A percentile compares a stretch with the other conserved stretches of the same genome.
Conservation (phyloP, 2,113 vertebrate species). For the Cyphomyrus discorhynchus region DNA sequence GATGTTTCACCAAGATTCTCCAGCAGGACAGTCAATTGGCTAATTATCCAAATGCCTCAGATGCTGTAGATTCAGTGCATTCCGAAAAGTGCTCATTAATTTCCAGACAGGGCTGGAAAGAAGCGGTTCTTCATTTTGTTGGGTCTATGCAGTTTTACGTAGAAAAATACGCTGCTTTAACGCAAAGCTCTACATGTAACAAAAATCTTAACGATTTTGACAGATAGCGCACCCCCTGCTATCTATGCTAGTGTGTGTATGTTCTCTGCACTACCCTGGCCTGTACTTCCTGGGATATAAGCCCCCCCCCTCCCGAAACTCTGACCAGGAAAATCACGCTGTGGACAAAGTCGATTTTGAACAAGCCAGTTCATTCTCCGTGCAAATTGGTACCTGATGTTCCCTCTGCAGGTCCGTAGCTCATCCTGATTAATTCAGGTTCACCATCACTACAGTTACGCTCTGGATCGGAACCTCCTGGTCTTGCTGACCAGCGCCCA, state of each 20-base stretch:
- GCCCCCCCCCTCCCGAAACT: neutral
- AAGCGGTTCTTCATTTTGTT: neutral
- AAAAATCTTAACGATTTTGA: neutral
- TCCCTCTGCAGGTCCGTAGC: neutral
- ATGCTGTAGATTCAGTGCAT: neutral
- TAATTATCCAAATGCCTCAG: neutral
- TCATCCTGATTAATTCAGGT: neutral
- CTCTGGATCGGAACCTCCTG: neutral
- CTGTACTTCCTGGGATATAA: neutral
- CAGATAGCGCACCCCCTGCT: neutral
- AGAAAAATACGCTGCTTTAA: neutral
- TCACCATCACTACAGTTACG: neutral
- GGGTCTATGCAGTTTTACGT: neutral
- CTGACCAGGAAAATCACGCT: neutral
- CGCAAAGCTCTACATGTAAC: neutral
- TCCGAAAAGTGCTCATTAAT: constrained; percentile 1
- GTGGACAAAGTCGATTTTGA: neutral
- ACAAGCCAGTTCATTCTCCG: neutral
- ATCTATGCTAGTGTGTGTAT: neutral
- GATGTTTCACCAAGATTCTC: neutral
- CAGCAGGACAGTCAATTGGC: neutral
- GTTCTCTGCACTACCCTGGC: neutral
- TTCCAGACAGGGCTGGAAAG: neutral
- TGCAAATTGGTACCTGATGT: neutral
- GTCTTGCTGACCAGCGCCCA: neutral